Evolutionary conservation across 2,113 vertebrate genomes (phyloP), one percentile per base, ranked within the genome.

Genomic region (Talpa occidentalis): DNA sequence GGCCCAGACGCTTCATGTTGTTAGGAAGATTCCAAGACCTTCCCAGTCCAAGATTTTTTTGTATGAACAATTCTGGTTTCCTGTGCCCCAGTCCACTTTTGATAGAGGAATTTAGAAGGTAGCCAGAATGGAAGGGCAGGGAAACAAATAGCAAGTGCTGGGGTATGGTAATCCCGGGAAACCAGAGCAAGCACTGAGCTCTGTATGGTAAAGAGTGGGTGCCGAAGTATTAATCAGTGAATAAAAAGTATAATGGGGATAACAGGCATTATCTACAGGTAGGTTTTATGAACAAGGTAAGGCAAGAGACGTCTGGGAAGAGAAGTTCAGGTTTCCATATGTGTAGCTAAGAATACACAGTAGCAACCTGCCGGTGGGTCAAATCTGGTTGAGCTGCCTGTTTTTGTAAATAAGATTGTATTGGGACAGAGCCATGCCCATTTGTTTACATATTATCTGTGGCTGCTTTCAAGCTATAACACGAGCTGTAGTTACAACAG

Each of bases 291-390:
- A 10, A 19, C n/a, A 56, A 83, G 67, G 44, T 60, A 70, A 40
- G 26, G 24, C 3, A 56, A 24, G 44, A 77, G 22, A 19, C 40
- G 52, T 11, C 76, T 77, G 28, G 37, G 56, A 88, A 83, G 52
- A 76, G 78, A 91, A 56, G 44, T 76, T 89, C 56, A 56, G 42
- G 37, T 83, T 91, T 91, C 44, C 69, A 52, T 62, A 70, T 77
- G 19, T 24, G 12, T 49, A 49, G 47, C 47, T 49, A 49, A 49
- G 47, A 49, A 54, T 54, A 54, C 52, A 54, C 30, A 28, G 28
- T 12, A 28, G 28, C 28, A 9, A 32, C 28, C 60, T 32, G 32
- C 60, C 30, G 9, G 7, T 30, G 60, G 60, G 26, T 64, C 30
- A 30, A 30, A 32, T 64, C 28, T 64, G 24, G 60, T 64, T 12